phyloP scores from a whole-genome alignment of 2,797 vertebrate species.

The Lemur catta region DNA sequence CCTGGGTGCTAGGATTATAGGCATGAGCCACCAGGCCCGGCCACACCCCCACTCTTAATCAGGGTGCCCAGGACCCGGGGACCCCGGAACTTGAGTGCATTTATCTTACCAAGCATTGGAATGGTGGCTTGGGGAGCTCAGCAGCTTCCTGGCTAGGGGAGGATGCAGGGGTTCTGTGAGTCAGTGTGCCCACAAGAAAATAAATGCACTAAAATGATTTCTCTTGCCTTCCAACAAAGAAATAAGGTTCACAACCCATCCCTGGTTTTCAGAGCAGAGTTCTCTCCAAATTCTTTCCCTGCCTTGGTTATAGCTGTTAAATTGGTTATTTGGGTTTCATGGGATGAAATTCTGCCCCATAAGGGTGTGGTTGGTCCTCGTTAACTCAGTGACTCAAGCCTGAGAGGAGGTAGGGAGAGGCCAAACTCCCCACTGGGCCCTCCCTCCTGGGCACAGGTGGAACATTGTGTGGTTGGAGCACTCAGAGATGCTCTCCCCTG shows the following conservation, averaged over 20 bases:
- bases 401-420: not conserved
- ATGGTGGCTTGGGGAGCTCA: not conserved
- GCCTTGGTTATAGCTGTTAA: not conserved
- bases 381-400: not conserved
- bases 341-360: not conserved
- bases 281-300: not conserved
- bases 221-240: constrained; percentile 12
- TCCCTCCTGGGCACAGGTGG: not conserved
- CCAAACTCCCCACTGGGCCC: not conserved
- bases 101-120: not conserved
- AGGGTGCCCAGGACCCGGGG: not conserved
- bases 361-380: not conserved
- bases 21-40: too few species aligned
- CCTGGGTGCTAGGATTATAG: too few species aligned
- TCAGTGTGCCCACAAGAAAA: constrained; percentile 34
- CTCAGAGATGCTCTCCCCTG: not conserved
- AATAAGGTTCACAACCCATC: not conserved
- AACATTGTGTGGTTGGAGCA: not conserved
- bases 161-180: constrained; percentile 4
- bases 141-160: not conserved
- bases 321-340: not conserved
- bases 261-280: not conserved
- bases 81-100: not conserved
- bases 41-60: not conserved
- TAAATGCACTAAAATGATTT: constrained; percentile 23